Base-by-base conservation (phyloP, 2,888 invertebrate species). In the Drosophila gaucha region DNA sequence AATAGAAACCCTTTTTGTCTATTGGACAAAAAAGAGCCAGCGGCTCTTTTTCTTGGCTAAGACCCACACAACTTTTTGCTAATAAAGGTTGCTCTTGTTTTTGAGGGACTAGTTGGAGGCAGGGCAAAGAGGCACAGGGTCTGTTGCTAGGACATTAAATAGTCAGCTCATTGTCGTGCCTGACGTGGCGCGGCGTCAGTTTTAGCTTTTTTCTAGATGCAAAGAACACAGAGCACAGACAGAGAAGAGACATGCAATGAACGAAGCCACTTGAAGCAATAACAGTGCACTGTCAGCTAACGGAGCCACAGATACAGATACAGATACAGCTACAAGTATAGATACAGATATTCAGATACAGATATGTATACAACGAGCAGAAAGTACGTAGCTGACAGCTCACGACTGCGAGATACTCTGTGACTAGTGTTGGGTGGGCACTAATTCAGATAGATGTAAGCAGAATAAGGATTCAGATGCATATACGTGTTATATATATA, bases 261-360 rank as follows among this genome's bases (percentile, higher is more conserved):
- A 83, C 79, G 78, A 62, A 72, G 78, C 78, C 87, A 82, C 82
- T 82, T 80, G 87, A 85, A 87, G 78, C 87, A 75, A 87, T 75
- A 67, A 63, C 82, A 80, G 65, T 80, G 82, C 87, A 69, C 55
- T 72, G 83, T 49, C 65, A 59, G 56, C 58, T 51, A 64, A 57
- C 74, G 65, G 78, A 59, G 52, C 51, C 35, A 55, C 52, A 69
- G 41, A 63, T 41, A 65, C 43, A 52, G 22, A 35, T 22, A 39
- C 30, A 38, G 8, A 18, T 6, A 24, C 38, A 39, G 44, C 36
- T 20, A 54, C 39, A 64, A 30, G 33, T 3, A 47, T 22, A 64
- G 44, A 38, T 28, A 30, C 44, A 52, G 49, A 51, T 39, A 49
- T 49, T 14, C 46, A 64, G 43, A 51, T 28, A 47, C 30, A 64